phyloP scores from a whole-genome alignment of 2,888 invertebrate species.

The Taphrorychus bicolor region DNA sequence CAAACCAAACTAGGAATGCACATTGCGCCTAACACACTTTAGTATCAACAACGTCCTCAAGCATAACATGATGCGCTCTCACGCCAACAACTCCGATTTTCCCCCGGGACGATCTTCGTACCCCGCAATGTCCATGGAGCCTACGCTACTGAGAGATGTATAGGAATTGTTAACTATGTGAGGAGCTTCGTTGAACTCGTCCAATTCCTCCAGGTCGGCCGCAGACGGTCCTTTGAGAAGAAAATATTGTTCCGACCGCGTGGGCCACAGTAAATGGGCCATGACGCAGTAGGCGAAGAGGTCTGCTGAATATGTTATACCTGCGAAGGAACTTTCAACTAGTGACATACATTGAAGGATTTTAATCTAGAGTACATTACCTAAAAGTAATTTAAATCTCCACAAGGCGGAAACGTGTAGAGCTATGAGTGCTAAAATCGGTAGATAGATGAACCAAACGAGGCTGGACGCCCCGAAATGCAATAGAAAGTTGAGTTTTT shows the following conservation, averaged over 20 bases:
- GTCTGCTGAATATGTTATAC: conserved; percentile 95
- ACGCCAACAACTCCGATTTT: conserved; percentile 43
- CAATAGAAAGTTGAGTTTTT: conserved; percentile 90
- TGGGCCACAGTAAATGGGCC: conserved; percentile 96
- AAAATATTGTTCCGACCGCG: conserved; percentile 90
- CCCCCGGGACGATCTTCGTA: conserved; percentile 53
- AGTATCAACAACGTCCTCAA: no score
- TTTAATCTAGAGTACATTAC: conserved; percentile 63
- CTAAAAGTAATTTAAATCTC: conserved; percentile 92
- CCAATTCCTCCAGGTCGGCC: conserved; percentile 81
- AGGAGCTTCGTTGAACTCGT: conserved; percentile 91
- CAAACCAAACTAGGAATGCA: no score
- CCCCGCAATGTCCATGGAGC: conserved; percentile 54
- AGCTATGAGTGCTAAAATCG: conserved; percentile 91
- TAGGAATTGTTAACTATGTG: conserved; percentile 74
- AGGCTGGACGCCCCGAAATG: conserved; percentile 97
- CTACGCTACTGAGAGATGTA: conserved; percentile 56
- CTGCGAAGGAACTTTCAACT: conserved; percentile 65
- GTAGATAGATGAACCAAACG: conserved; percentile 98
- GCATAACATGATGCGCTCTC: neutral
- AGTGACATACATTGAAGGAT: conserved; percentile 20
- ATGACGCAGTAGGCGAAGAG: conserved; percentile 94
- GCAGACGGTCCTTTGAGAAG: conserved; percentile 76
- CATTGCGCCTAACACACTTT: no score
- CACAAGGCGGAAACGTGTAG: conserved; percentile 93